These are phyloP conservation scores for Apis cerana DNA, from an alignment of 1,140 invertebrate genomes.

Conservation along the genomic window DNA sequence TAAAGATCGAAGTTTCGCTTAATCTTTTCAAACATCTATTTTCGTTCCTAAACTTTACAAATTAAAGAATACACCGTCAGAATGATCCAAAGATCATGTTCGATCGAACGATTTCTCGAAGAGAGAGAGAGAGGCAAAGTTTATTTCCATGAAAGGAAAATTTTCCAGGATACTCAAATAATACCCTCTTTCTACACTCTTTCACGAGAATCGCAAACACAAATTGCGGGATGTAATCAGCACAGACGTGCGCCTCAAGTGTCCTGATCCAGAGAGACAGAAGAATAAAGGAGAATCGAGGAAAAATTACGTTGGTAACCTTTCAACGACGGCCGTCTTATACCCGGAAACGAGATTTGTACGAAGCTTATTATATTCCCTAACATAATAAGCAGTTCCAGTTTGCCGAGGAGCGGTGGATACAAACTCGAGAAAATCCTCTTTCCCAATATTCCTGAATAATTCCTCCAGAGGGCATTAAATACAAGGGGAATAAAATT, in stretches of 20 bases:
- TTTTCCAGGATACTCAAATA: background rate
- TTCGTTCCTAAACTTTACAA: too few species aligned
- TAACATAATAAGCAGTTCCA: conserved; percentile 10
- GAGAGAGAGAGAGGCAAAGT: too few species aligned
- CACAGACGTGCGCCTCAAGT: background rate
- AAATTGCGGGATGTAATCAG: background rate
- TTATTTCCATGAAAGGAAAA: background rate
- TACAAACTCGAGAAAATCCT: background rate
- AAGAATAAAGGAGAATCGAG: background rate
- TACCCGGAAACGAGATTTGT: conserved; percentile 17
- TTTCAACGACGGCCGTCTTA: background rate
- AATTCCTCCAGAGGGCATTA: background rate
- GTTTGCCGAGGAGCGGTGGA: background rate
- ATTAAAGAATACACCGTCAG: too few species aligned
- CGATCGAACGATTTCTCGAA: too few species aligned
- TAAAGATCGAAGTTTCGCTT: too few species aligned
- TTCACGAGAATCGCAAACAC: background rate
- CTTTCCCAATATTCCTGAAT: background rate
- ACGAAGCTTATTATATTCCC: conserved; percentile 12
- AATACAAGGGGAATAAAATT: conserved; percentile 18
- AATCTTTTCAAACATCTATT: too few species aligned
- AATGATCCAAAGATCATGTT: too few species aligned
- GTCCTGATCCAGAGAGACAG: too few species aligned
- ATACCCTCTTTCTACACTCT: too few species aligned
- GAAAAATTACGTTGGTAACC: background rate